phyloP scores from a whole-genome alignment of 2,113 vertebrate genomes.

The Turnix velox region DNA sequence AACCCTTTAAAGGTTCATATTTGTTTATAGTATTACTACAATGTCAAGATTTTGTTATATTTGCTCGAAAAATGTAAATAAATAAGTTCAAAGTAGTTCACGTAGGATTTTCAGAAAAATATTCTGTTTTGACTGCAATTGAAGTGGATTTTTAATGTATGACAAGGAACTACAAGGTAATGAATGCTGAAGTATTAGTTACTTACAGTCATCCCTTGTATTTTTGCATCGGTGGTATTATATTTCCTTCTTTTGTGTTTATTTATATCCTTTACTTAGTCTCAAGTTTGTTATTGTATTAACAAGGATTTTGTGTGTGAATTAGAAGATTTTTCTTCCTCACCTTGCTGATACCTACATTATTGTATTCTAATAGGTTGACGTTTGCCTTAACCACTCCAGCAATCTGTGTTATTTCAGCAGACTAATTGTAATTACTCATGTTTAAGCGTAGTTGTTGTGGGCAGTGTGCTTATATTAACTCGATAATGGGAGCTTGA shows the following conservation, averaged over 20 bases:
- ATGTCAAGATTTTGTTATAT: background rate
- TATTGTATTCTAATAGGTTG: background rate
- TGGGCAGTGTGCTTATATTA: background rate
- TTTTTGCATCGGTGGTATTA: background rate
- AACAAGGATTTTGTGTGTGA: conserved; percentile 16
- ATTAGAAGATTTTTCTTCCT: background rate
- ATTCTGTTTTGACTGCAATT: background rate
- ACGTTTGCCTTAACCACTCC: background rate
- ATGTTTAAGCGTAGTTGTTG: background rate
- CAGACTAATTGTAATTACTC: background rate
- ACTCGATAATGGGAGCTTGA: background rate
- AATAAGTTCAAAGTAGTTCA: background rate
- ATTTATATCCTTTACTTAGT: background rate
- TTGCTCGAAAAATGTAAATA: background rate
- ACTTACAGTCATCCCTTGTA: background rate
- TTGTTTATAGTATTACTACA: background rate
- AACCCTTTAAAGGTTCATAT: background rate
- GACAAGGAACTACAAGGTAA: background rate
- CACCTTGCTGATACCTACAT: background rate
- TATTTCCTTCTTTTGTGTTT: conserved; percentile 32
- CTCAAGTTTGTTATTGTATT: conserved; percentile 28
- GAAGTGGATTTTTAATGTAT: background rate
- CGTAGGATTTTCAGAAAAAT: background rate
- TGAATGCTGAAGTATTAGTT: background rate
- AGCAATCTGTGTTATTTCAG: conserved; percentile 13